phyloP scores from a whole-genome alignment of 2,797 vertebrate species.

The Ceryle rudis region DNA sequence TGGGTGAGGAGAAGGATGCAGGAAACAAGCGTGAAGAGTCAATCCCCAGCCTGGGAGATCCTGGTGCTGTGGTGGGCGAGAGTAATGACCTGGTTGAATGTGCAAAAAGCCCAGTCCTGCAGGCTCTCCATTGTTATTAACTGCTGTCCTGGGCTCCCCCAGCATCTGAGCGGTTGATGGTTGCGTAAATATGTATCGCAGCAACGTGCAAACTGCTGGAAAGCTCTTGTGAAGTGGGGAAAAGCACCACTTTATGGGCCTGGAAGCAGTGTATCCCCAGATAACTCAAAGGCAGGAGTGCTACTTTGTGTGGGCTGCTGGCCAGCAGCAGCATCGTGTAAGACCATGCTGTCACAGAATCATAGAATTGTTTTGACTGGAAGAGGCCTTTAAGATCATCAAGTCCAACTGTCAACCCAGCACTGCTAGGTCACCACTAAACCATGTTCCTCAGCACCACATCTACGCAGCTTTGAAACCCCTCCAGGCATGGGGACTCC shows the following conservation, averaged over 20 bases:
- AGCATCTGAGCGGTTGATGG: background rate
- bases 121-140: rapidly evolving
- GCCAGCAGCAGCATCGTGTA: rapidly evolving
- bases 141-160: background rate
- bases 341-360: background rate
- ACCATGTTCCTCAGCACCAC: background rate
- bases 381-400: background rate
- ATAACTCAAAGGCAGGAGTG: background rate
- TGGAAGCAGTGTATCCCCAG: background rate
- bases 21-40: background rate
- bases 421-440: background rate
- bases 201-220: rapidly evolving
- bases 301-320: rapidly evolving
- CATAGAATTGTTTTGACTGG: background rate
- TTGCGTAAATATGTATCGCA: background rate
- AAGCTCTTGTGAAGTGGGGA: background rate
- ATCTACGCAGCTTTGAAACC: background rate
- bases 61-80: background rate
- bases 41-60: background rate
- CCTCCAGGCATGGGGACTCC: background rate
- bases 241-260: background rate
- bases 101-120: rapidly evolving
- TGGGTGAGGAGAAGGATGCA: rapidly evolving
- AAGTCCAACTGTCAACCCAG: background rate
- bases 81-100: background rate